These are phyloP conservation scores for Rhizoglyphus robini DNA, from an alignment of 1,140 invertebrate genomes.

Conservation along the genomic window DNA sequence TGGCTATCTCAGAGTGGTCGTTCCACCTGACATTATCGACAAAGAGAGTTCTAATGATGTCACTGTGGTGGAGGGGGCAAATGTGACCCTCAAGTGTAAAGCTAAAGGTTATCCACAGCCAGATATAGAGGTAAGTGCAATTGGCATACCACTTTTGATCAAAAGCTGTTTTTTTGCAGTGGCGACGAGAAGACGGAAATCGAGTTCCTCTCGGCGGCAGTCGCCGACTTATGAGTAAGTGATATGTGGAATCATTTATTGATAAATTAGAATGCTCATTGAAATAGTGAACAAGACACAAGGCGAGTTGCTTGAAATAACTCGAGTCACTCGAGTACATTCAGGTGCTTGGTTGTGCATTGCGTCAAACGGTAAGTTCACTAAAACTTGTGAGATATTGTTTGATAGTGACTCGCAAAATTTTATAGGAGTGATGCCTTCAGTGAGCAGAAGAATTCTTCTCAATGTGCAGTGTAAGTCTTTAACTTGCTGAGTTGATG, in stretches of 20 bases:
- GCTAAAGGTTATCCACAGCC: conserved; percentile 76
- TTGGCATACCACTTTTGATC: background rate
- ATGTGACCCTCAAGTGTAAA: conserved; percentile 70
- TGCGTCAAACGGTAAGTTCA: conserved; percentile 47
- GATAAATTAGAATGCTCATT: background rate
- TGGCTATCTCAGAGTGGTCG: conserved; percentile 79
- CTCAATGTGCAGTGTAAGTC: conserved; percentile 65
- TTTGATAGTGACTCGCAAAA: background rate
- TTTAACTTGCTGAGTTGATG: no score
- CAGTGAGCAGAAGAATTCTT: conserved; percentile 60
- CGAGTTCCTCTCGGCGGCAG: conserved; percentile 10
- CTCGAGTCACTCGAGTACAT: conserved; percentile 44
- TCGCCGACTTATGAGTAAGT: conserved; percentile 2
- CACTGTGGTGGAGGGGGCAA: conserved; percentile 73
- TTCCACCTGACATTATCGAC: conserved; percentile 85
- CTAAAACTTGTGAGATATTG: background rate
- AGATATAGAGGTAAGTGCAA: conserved; percentile 37
- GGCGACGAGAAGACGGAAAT: conserved; percentile 18
- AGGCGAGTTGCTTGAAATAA: conserved; percentile 17
- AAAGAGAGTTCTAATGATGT: conserved; percentile 73
- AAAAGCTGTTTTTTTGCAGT: background rate
- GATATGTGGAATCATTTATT: background rate
- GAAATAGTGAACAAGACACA: conserved; percentile 12
- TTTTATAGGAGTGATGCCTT: conserved; percentile 47
- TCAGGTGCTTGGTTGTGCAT: conserved; percentile 84